These are phyloP conservation scores for Serranus cabrilla DNA, from an alignment of 2,797 vertebrate genomes.

Conservation along the genomic window DNA sequence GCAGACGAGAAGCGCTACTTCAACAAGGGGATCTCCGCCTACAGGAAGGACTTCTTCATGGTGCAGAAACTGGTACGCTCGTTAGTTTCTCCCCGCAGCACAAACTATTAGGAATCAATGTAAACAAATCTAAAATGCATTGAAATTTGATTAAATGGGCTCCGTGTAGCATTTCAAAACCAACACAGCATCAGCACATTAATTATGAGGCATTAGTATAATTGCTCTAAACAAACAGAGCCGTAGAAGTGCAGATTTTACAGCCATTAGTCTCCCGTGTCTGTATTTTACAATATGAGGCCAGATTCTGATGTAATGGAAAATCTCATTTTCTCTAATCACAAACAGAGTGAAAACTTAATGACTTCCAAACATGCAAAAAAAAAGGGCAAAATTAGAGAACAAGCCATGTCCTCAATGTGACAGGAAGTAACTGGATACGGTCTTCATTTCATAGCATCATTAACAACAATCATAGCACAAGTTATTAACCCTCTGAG, in stretches of 20 bases:
- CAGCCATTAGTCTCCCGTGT: neutral
- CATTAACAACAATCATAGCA: neutral
- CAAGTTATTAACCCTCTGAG: too few relatives aligned
- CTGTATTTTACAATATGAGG: neutral
- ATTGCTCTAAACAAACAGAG: constrained; percentile 24
- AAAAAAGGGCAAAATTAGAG: neutral
- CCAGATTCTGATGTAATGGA: constrained; percentile 19
- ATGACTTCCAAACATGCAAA: constrained; percentile 5
- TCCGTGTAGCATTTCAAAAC: neutral
- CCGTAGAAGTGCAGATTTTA: neutral
- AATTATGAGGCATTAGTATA: neutral
- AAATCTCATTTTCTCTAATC: constrained; percentile 14
- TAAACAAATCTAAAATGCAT: neutral
- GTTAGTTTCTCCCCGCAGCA: neutral
- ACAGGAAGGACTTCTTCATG: constrained; percentile 98
- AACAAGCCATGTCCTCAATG: constrained; percentile 38
- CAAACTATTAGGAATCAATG: neutral
- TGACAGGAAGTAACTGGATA: constrained; percentile 16
- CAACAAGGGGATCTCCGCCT: constrained; percentile 96
- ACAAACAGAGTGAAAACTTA: neutral
- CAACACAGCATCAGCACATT: neutral
- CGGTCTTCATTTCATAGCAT: constrained; percentile 30
- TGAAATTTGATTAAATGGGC: neutral
- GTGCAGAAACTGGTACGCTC: constrained; percentile 94
- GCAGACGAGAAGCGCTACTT: constrained; percentile 93